phyloP scores from a whole-genome alignment of 2,888 invertebrate species.

The Hypsopygia costalis region DNA sequence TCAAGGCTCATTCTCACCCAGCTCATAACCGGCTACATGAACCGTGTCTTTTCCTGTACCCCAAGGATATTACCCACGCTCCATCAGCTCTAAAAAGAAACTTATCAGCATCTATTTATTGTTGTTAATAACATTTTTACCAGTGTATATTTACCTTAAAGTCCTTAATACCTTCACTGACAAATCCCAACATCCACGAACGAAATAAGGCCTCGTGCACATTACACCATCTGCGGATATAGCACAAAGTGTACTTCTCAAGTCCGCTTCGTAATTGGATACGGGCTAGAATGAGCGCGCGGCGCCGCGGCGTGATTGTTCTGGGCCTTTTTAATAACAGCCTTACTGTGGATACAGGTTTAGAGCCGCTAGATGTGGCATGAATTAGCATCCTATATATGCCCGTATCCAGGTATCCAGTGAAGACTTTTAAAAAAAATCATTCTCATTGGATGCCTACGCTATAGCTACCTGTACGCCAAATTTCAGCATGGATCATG shows the following conservation, averaged over 20 bases:
- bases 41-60: no score
- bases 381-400: no score
- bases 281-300: constrained; percentile 55
- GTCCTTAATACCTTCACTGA: constrained; percentile 4
- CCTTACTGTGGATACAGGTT: constrained; percentile 26
- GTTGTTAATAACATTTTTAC: no score
- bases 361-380: constrained; percentile 13
- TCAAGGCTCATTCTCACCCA: no score
- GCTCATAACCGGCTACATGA: no score
- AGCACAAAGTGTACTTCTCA: constrained; percentile 16
- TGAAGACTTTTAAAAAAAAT: no score
- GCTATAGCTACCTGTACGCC: no score
- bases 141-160: neutral
- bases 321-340: constrained; percentile 67
- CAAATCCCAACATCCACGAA: constrained; percentile 3
- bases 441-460: no score
- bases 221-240: constrained; percentile 4
- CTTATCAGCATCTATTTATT: neutral
- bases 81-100: no score
- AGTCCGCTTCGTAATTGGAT: constrained; percentile 54
- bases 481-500: no score
- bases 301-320: constrained; percentile 57
- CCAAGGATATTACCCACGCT: no score
- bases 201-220: constrained; percentile 7
- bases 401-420: no score